Percentiles rank a stretch among this genome's conserved stretches.
phyloP scores from a whole-genome alignment of 1,140 invertebrate species.

The Stegodyphus dumicola region DNA sequence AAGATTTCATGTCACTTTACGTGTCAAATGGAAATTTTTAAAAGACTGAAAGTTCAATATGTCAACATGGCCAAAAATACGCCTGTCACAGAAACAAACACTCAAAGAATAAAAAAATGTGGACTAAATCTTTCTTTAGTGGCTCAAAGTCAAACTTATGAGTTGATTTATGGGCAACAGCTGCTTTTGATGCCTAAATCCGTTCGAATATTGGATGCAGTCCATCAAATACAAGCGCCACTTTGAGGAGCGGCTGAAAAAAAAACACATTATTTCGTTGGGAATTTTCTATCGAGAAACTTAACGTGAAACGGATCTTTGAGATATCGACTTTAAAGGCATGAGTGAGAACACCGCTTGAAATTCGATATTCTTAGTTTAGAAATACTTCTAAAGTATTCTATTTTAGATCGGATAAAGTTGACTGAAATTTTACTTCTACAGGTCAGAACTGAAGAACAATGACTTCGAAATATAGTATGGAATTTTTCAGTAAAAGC shows the following conservation, averaged over 20 bases:
- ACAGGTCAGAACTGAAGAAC: too few species aligned
- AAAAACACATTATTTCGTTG: slow-evolving; percentile 36
- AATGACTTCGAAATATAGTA: too few species aligned
- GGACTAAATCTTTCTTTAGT: slow-evolving; percentile 48
- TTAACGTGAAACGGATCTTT: too few species aligned
- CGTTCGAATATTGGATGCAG: slow-evolving; percentile 53
- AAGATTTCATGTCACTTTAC: background rate
- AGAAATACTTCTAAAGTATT: too few species aligned
- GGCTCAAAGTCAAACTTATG: slow-evolving; percentile 50
- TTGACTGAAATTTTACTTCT: too few species aligned
- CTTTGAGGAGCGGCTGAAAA: slow-evolving; percentile 24
- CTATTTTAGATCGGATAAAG: too few species aligned
- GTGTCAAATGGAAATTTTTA: slow-evolving; percentile 16
- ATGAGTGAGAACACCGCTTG: too few species aligned
- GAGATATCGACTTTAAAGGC: too few species aligned
- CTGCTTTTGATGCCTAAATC: slow-evolving; percentile 47
- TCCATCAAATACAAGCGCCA: slow-evolving; percentile 43
- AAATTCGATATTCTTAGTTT: too few species aligned
- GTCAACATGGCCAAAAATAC: slow-evolving; percentile 18
- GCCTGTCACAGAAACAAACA: slow-evolving; percentile 37
- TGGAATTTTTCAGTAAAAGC: too few species aligned
- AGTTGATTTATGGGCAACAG: slow-evolving; percentile 56
- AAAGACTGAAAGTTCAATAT: slow-evolving; percentile 24
- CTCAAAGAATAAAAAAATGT: slow-evolving; percentile 19
- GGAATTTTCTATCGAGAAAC: background rate